Evolutionary conservation across 2,113 vertebrate species (phyloP).

Genomic region (Oceanodroma tethys): DNA sequence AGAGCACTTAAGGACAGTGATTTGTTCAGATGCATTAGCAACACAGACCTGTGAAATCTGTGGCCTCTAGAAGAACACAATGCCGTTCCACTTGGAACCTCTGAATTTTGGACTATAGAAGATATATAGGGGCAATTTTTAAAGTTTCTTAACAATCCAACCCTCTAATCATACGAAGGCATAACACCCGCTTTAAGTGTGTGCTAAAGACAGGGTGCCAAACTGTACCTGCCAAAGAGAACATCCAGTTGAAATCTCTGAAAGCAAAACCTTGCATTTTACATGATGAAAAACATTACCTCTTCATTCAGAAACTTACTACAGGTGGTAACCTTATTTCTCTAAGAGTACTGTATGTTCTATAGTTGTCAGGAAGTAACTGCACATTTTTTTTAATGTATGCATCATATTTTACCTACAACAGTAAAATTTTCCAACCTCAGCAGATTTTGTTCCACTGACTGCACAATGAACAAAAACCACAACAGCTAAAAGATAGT

Average conservation of each 20-base stretch:
- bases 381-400: background rate
- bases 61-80: background rate
- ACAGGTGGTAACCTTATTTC: background rate
- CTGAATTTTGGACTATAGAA: background rate
- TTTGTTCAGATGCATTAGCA: background rate
- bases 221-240: background rate
- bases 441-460: conserved; percentile 5
- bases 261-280: background rate
- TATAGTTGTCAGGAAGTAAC: background rate
- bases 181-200: background rate
- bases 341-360: background rate
- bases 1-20: background rate
- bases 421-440: conserved; percentile 18
- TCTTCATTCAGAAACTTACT: background rate
- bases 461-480: conserved; percentile 4
- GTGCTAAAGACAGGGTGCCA: background rate
- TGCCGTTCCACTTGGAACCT: background rate
- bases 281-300: background rate
- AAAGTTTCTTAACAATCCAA: background rate
- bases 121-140: background rate
- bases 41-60: background rate
- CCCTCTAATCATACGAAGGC: background rate
- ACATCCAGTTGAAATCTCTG: background rate
- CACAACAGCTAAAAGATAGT: background rate
- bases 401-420: background rate